A percentile compares a stretch with the other conserved stretches of the same genome.
Evolutionary conservation across 2,888 invertebrate species (phyloP).

Genomic region (Lymantria monacha): DNA sequence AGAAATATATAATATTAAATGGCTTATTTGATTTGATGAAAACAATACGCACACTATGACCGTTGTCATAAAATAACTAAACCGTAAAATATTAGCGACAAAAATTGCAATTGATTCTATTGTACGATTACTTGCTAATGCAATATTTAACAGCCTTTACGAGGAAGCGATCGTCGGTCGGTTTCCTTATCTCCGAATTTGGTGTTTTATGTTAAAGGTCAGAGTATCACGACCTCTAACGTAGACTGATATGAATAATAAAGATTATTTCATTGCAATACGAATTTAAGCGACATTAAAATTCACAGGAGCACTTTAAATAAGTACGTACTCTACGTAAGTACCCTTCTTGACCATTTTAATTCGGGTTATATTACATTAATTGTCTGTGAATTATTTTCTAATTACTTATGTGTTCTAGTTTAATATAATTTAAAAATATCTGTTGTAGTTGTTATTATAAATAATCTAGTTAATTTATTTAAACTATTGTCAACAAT

Average conservation of each 20-base stretch:
- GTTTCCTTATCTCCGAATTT: constrained; percentile 23
- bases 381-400: too few species aligned
- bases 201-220: constrained; percentile 22
- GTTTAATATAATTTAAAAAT: too few species aligned
- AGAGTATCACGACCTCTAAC: constrained; percentile 20
- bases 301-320: constrained; percentile 21
- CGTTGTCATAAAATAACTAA: neutral
- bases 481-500: too few species aligned
- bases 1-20: neutral
- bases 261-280: constrained; percentile 28
- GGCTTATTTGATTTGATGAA: constrained; percentile 10
- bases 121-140: neutral
- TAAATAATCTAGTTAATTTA: too few species aligned
- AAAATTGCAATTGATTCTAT: neutral
- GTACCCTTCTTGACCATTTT: neutral
- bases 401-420: too few species aligned
- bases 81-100: neutral
- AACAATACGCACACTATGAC: neutral
- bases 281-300: constrained; percentile 18
- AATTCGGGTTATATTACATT: too few species aligned
- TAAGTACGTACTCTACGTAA: constrained; percentile 2
- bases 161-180: constrained; percentile 10
- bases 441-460: too few species aligned
- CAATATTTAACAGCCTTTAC: constrained; percentile 3
- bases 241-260: constrained; percentile 32